Base-by-base conservation (phyloP, 2,113 vertebrate species). In the Burhinus bistriatus region DNA sequence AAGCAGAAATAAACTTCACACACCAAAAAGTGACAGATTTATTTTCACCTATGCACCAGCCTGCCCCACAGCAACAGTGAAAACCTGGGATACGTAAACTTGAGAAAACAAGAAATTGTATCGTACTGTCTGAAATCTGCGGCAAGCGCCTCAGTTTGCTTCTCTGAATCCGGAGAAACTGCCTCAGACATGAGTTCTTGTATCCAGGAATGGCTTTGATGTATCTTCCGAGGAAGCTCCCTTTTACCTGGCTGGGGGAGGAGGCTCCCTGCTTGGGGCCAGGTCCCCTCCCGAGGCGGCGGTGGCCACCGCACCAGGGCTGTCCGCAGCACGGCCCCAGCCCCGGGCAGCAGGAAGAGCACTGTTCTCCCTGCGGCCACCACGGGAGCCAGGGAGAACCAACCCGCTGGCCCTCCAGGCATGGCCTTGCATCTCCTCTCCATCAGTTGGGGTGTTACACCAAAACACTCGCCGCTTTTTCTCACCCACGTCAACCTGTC, bases 91-190 rank as follows among this genome's bases (percentile, higher is more conserved):
- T 90, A 89, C 3, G 5, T 94, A 97, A 97, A 97, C 97, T 93
- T 34, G 96, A 97, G 95, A 97, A 98, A 98, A 98, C 94, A 98
- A 96, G 91, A 90, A 95, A 89, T 90, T 83, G 93, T 90, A 83
- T 89, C 95, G 34, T 23, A 57, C 69, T 57, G 7, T 72, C 86
- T 81, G 91, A 90, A 77, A 94, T 61, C 5, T 49, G 16, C 29
- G 88, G 81, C 75, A 47, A 80, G 49, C 7, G 2, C 87, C 83
- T 44, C 90, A 19, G 93, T 87, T 94, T 1, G 0, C 55, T 64
- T 59, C n/a, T 55, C 82, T 61, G 51, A 94, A 89, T 68, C 17
- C 20, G 30, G 52, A 93, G 61, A 52, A 58, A 19, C 58, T 76
- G 66, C 62, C 42, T 79, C 85, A 76, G n/a, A 54, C n/a, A 54